Percentiles rank a stretch among this genome's conserved stretches.
Conservation (phyloP, 2,113 vertebrate species). For the Psittacara wagleri region DNA sequence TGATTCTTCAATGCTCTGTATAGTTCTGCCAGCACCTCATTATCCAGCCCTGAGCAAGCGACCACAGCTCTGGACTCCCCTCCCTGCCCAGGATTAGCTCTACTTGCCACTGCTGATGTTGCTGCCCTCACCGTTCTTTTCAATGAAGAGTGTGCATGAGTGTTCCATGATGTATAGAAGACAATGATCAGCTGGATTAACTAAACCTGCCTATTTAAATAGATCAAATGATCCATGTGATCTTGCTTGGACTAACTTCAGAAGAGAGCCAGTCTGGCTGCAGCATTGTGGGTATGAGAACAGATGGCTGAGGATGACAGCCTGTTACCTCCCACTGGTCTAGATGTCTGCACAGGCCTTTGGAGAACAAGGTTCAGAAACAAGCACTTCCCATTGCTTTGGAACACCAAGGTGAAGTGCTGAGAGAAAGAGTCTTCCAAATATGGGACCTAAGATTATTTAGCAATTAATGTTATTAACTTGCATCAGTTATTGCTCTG, state of each 20-base stretch:
- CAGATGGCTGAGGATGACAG: not conserved
- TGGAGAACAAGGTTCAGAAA: not conserved
- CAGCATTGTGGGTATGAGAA: not conserved
- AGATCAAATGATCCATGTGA: not conserved
- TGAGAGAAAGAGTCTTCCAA: not conserved
- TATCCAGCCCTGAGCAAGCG: not conserved
- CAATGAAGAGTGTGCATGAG: not conserved
- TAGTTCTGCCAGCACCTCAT: not conserved
- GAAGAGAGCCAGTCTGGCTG: not conserved
- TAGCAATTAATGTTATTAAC: not conserved
- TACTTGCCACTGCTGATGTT: not conserved
- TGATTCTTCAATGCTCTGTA: rapidly evolving
- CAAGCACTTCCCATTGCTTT: not conserved
- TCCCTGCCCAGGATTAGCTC: not conserved
- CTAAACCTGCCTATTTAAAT: not conserved
- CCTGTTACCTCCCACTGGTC: not conserved
- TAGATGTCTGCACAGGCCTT: not conserved
- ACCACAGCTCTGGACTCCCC: not conserved
- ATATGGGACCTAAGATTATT: not conserved
- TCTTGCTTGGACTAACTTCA: not conserved
- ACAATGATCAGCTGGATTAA: not conserved
- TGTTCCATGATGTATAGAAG: not conserved
- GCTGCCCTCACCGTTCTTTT: not conserved
- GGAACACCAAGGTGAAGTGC: not conserved
- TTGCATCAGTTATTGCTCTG: not conserved